Conservation (phyloP, 2,888 invertebrate species). For the Agriotes lineatus region DNA sequence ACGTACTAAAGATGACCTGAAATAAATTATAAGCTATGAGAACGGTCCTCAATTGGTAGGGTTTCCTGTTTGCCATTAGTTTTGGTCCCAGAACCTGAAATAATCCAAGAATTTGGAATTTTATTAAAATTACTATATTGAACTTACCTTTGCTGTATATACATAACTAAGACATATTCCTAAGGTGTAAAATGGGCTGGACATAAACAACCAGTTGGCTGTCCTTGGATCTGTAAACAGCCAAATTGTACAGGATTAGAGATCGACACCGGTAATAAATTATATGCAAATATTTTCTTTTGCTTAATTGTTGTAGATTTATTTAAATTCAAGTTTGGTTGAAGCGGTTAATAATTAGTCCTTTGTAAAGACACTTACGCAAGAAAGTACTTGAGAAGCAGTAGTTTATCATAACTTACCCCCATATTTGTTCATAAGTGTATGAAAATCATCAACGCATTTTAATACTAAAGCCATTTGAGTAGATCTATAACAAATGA, state of each 20-base stretch:
- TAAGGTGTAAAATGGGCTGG: conserved; percentile 92
- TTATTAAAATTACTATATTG: neutral
- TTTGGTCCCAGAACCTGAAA: conserved; percentile 85
- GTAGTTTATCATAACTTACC: conserved; percentile 70
- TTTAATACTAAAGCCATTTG: conserved; percentile 86
- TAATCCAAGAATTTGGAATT: conserved; percentile 14
- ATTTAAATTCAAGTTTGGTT: too few relatives aligned
- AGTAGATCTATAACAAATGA: conserved; percentile 69
- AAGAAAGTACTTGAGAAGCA: neutral
- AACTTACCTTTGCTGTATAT: conserved; percentile 85
- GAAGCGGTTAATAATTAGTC: too few relatives aligned
- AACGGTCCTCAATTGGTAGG: conserved; percentile 77
- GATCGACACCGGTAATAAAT: too few relatives aligned
- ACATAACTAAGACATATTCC: conserved; percentile 91
- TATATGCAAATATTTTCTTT: conserved; percentile 59
- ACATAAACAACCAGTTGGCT: conserved; percentile 93
- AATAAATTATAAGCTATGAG: conserved; percentile 76
- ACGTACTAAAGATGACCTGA: conserved; percentile 92
- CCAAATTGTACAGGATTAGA: too few relatives aligned
- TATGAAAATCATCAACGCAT: conserved; percentile 83
- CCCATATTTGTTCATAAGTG: conserved; percentile 85
- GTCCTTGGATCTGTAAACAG: conserved; percentile 82
- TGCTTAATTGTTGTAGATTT: too few relatives aligned
- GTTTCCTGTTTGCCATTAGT: conserved; percentile 93
- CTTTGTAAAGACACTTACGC: conserved; percentile 49